Conservation (phyloP, 2,888 invertebrate species). For the Caenorhabditis uteleia region DNA sequence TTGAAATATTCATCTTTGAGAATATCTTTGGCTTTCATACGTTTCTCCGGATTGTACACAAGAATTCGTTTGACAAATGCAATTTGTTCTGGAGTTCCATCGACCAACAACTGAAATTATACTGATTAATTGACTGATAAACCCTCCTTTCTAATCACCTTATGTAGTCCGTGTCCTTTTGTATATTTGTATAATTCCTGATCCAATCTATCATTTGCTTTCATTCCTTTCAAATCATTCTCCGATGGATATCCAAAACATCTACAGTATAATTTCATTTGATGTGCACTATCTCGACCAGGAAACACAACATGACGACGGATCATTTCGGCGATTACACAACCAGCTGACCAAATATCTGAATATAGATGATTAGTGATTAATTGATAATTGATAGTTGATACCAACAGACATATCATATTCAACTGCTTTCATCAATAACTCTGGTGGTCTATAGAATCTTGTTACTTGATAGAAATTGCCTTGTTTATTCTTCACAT, state of each 20-base stretch:
- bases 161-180: slow-evolving; percentile 23
- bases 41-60: slow-evolving; percentile 47
- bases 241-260: slow-evolving; percentile 32
- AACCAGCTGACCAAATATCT: slow-evolving; percentile 58
- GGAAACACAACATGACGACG: slow-evolving; percentile 46
- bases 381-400: not conserved
- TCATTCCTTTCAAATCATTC: slow-evolving; percentile 26
- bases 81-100: slow-evolving; percentile 31
- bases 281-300: slow-evolving; percentile 44
- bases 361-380: not conserved
- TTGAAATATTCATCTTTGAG: slow-evolving; percentile 49
- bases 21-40: slow-evolving; percentile 42
- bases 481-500: slow-evolving; percentile 25
- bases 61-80: slow-evolving; percentile 45
- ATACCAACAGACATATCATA: slow-evolving; percentile 39
- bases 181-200: slow-evolving; percentile 14
- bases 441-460: slow-evolving; percentile 62
- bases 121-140: not conserved
- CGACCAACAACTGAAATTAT: slow-evolving; percentile 31
- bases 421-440: slow-evolving; percentile 44
- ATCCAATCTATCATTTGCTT: slow-evolving; percentile 13
- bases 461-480: slow-evolving; percentile 58
- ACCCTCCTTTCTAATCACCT: slow-evolving; percentile 1
- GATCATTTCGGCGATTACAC: slow-evolving; percentile 57
- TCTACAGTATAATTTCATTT: slow-evolving; percentile 30